Conservation (phyloP, 2,888 invertebrate genomes). For the Thecocarcelia acutangulata region DNA sequence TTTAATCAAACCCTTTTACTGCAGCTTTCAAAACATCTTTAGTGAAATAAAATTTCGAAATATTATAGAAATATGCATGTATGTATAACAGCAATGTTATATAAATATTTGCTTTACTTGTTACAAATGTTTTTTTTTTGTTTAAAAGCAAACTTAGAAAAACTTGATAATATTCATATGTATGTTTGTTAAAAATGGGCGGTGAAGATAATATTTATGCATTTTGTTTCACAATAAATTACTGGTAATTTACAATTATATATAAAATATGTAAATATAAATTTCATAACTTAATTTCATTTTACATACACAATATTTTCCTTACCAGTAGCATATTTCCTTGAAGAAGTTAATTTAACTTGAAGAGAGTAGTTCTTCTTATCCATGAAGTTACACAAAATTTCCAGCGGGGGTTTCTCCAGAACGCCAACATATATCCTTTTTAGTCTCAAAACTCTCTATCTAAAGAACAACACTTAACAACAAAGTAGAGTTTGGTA, state of each 20-base stretch:
- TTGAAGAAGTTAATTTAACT: conserved; percentile 24
- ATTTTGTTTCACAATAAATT: conserved; percentile 16
- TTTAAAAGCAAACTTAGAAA: conserved; percentile 16
- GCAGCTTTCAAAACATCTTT: neutral
- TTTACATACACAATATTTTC: conserved; percentile 34
- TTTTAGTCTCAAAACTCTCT: conserved; percentile 57
- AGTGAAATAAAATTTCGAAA: neutral
- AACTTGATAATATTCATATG: conserved; percentile 30
- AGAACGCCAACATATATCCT: neutral
- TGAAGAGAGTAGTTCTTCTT: neutral
- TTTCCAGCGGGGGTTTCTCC: neutral
- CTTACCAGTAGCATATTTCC: conserved; percentile 54
- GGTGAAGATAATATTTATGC: conserved; percentile 15
- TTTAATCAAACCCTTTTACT: conserved; percentile 2
- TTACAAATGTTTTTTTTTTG: conserved; percentile 51
- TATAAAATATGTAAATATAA: conserved; percentile 13
- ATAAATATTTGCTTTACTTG: conserved; percentile 55
- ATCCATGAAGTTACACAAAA: neutral
- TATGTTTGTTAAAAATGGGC: conserved; percentile 25
- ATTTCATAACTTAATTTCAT: neutral
- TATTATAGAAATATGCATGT: conserved; percentile 18
- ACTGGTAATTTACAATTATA: conserved; percentile 41
- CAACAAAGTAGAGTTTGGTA: conserved; percentile 55
- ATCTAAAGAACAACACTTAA: conserved; percentile 64
- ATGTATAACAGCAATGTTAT: neutral